phyloP scores from a whole-genome alignment of 1,140 invertebrate genomes.

The Apis mellifera region Amel_HAv3.1 CM009935.2:5022001-5022500 shows the following conservation, averaged over 20 bases:
- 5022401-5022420: neutral
- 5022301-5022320: neutral
- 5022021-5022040: constrained; percentile 13
- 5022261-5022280: neutral
- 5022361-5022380: neutral
- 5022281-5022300: neutral
- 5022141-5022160: neutral
- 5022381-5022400: neutral
- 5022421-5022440: neutral
- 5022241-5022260: constrained; percentile 3
- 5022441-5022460: no score
- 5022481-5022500: neutral
- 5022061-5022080: neutral
- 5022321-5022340: neutral
- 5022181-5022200: neutral
- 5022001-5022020: constrained; percentile 45
- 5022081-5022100: neutral
- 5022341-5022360: constrained; percentile 4
- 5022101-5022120: neutral
- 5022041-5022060: neutral
- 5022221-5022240: neutral
- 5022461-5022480: neutral
- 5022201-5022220: neutral
- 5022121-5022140: neutral
- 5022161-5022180: neutral